phyloP scores from a whole-genome alignment of 2,797 vertebrate genomes.

The Erpetoichthys calabaricus region DNA sequence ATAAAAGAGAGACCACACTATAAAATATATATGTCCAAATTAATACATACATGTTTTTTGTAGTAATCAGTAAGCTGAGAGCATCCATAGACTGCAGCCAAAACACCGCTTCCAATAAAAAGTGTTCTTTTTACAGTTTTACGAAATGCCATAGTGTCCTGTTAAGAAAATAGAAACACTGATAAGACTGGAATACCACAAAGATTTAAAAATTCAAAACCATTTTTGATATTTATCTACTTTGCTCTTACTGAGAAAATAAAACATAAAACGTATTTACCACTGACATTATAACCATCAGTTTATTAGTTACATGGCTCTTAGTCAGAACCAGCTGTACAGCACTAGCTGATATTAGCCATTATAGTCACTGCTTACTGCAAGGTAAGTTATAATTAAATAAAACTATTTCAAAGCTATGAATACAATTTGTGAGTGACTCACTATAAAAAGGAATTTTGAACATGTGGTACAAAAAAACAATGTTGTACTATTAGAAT shows the following conservation, averaged over 20 bases:
- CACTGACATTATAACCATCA: background rate
- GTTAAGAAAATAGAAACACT: constrained; percentile 22
- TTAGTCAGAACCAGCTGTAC: background rate
- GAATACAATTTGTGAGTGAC: background rate
- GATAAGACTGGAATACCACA: constrained; percentile 13
- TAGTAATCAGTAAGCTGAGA: constrained; percentile 75
- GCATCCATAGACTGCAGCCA: constrained; percentile 65
- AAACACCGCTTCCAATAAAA: constrained; percentile 66
- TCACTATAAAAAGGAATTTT: background rate
- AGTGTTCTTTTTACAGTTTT: constrained; percentile 68
- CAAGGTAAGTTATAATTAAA: background rate
- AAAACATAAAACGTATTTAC: too few species aligned
- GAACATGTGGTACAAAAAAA: background rate
- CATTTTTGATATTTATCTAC: too few species aligned
- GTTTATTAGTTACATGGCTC: constrained; percentile 1
- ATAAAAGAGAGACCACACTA: background rate
- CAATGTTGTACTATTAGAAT: too few species aligned
- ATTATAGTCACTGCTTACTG: background rate
- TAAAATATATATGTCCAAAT: background rate
- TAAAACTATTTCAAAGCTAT: background rate
- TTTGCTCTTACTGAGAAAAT: too few species aligned
- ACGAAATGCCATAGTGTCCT: constrained; percentile 78
- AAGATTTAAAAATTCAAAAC: constrained; percentile 15
- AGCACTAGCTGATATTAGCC: background rate
- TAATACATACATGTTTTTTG: constrained; percentile 55